A percentile compares a stretch with the other conserved stretches of the same genome.
These are phyloP conservation scores for Suillia variegata DNA, from an alignment of 2,888 invertebrate species.

Conservation along the genomic window DNA sequence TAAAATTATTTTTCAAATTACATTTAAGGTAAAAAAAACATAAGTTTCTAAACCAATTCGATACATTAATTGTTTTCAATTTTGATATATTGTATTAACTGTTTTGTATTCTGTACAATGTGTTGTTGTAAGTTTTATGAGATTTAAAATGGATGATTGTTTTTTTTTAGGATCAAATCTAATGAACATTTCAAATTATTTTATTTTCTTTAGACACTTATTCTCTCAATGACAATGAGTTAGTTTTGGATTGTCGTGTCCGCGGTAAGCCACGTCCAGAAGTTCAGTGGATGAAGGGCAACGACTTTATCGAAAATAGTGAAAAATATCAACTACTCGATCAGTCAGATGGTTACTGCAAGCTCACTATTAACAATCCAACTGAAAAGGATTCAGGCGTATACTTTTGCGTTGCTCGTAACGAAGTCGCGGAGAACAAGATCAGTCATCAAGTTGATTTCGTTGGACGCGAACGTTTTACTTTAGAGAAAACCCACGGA, in stretches of 20 bases:
- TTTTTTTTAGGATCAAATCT: neutral
- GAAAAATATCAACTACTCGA: conserved; percentile 70
- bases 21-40: neutral
- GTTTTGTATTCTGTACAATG: conserved; percentile 3
- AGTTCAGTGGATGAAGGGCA: conserved; percentile 79
- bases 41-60: conserved; percentile 15
- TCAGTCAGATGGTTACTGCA: conserved; percentile 75
- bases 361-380: conserved; percentile 71
- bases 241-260: conserved; percentile 79
- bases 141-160: neutral
- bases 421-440: conserved; percentile 74
- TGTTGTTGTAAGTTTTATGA: too few relatives aligned
- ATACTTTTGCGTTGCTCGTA: conserved; percentile 78
- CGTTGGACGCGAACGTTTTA: conserved; percentile 62
- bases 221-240: conserved; percentile 73
- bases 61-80: conserved; percentile 23
- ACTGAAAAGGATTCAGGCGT: conserved; percentile 73
- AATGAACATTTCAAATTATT: neutral
- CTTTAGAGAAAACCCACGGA: conserved; percentile 60
- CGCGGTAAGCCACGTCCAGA: conserved; percentile 75
- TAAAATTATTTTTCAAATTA: neutral
- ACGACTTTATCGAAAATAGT: conserved; percentile 63
- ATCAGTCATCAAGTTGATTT: conserved; percentile 76
- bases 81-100: conserved; percentile 32
- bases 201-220: conserved; percentile 68